Evolutionary conservation across 2,113 vertebrate species (phyloP), one percentile per base, ranked within the genome.

Genomic region (Paedocypris sp.): DNA sequence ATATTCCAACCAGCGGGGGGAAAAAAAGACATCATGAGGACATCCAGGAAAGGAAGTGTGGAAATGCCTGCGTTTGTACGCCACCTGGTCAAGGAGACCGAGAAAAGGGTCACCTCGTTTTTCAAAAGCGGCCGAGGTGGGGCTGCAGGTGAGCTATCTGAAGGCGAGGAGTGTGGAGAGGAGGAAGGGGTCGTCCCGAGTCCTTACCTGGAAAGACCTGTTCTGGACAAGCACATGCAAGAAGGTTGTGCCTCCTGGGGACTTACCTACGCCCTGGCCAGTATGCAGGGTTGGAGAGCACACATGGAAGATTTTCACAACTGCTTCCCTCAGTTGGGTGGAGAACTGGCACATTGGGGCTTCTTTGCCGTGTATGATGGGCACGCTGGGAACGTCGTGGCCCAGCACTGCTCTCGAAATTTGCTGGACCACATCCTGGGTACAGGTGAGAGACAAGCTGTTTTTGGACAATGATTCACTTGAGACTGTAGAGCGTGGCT

Each of bases 261-360:
- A 10, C 75, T 88, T 47, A 72, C 79, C 26, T 88, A 87, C 12
- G 83, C 81, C 41, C 75, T 84, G 52, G 83, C 77, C 2, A 76
- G 83, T 28, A 85, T 83, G 80, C 85, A 90, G 59, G 87, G 87
- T 48, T 84, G 86, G 86, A 78, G 84, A 71, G 79, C 82, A 63
- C 83, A 76, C 69, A 84, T 85, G 87, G 87, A 88, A 72, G 85
- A 87, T 66, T 86, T 85, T 43, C 86, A 87, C 16, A 83, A 85
- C 70, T 85, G 80, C 33, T 70, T 77, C 42, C 83, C 80, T 1
- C 72, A 79, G 65, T 65, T 86, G 48, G 82, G 85, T 0, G 80
- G 80, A 7, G 68, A 76, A 42, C 70, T 87, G 39, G 69, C 77
- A 1, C 74, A 78, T 57, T 89, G 86, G 87, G 83, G 80, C 47